phyloP scores from a whole-genome alignment of 2,888 invertebrate species.

The Temnothorax ravouxi region DNA sequence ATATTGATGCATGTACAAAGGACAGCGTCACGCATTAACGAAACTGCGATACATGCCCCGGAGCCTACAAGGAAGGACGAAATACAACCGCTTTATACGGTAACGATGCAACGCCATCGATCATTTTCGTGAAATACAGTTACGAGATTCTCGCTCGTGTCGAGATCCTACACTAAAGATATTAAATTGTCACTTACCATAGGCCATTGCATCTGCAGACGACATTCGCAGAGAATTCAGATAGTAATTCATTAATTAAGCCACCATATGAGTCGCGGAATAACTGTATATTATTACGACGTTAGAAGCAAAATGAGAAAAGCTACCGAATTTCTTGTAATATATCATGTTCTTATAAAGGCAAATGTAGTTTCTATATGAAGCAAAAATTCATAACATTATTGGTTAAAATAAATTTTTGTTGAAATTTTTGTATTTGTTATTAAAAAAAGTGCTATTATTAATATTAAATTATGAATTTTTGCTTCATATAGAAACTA shows the following conservation, averaged over 20 bases:
- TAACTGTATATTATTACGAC: neutral
- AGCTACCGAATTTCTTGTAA: neutral
- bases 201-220: slow-evolving; percentile 37
- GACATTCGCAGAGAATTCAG: slow-evolving; percentile 17
- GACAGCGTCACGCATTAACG: slow-evolving; percentile 45
- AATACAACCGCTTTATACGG: slow-evolving; percentile 46
- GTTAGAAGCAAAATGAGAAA: neutral
- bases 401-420: slow-evolving; percentile 3
- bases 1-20: slow-evolving; percentile 42
- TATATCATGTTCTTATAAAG: neutral
- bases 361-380: neutral
- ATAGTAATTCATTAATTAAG: slow-evolving; percentile 52
- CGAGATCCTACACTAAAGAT: slow-evolving; percentile 30
- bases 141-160: slow-evolving; percentile 27
- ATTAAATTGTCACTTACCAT: slow-evolving; percentile 56
- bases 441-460: neutral
- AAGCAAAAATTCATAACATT: neutral
- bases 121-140: slow-evolving; percentile 50
- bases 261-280: neutral
- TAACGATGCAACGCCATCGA: slow-evolving; percentile 52
- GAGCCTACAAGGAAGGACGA: slow-evolving; percentile 43
- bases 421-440: neutral
- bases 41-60: slow-evolving; percentile 34
- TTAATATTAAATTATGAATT: neutral
- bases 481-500: too few relatives aligned